Conservation (phyloP, 1,140 invertebrate species). For the Brachionus koreanus region DNA sequence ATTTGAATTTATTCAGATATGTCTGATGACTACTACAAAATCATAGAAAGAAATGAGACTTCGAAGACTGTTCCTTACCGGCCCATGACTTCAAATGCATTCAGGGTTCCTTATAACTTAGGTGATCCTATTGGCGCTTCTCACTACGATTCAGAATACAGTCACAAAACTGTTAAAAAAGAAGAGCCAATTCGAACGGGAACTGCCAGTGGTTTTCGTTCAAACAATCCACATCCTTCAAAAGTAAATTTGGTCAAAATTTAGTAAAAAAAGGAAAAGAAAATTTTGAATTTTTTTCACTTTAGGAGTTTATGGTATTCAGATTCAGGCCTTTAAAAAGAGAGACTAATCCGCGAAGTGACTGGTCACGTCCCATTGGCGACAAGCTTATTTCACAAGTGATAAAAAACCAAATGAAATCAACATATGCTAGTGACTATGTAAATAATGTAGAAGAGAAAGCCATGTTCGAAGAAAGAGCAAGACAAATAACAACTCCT, state of each 20-base stretch:
- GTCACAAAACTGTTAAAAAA: conserved; percentile 45
- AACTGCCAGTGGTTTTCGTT: conserved; percentile 50
- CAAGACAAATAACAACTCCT: conserved; percentile 4
- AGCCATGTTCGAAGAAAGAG: conserved; percentile 22
- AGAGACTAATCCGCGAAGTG: not conserved
- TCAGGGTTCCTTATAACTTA: conserved; percentile 47
- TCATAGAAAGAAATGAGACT: not conserved
- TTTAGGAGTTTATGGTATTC: conserved; percentile 38
- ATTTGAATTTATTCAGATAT: not conserved
- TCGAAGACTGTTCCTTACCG: conserved; percentile 45
- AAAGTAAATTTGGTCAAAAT: conserved; percentile 46
- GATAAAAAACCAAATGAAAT: conserved; percentile 41
- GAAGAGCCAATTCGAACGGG: conserved; percentile 49
- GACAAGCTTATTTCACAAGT: conserved; percentile 27
- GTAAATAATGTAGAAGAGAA: conserved; percentile 43
- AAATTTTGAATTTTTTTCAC: not conserved
- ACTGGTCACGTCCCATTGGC: conserved; percentile 17
- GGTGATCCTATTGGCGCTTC: conserved; percentile 47
- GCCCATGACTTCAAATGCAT: conserved; percentile 53
- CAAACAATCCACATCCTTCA: conserved; percentile 53
- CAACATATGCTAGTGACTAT: conserved; percentile 28
- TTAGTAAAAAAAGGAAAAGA: not conserved
- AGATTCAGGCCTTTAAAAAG: conserved; percentile 24
- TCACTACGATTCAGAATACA: conserved; percentile 49
- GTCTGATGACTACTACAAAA: not conserved